Conservation (phyloP, 2,113 vertebrate genomes). For the Lampris incognitus region DNA sequence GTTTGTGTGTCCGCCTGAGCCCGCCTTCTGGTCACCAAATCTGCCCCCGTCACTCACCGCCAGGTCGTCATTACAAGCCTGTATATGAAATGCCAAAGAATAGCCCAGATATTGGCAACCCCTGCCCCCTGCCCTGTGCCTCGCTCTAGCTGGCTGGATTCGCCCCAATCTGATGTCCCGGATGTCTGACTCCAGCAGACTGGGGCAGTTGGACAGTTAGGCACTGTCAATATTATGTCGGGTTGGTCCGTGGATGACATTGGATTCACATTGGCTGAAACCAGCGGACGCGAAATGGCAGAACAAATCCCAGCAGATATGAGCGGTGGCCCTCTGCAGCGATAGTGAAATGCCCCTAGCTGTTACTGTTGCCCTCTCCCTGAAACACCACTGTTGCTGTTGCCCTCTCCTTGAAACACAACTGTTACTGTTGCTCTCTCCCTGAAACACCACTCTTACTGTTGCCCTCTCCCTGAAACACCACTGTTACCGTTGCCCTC, state of each 20-base stretch:
- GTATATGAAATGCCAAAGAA: conserved; percentile 60
- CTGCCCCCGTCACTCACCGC: conserved; percentile 50
- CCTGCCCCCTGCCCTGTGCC: conserved; percentile 6
- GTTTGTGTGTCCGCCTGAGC: conserved; percentile 11
- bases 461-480: too few species aligned
- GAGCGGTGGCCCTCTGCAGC: too few species aligned
- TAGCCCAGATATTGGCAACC: conserved; percentile 55
- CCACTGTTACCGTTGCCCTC: too few species aligned
- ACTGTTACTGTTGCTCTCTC: too few species aligned
- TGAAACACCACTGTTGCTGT: too few species aligned
- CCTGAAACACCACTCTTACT: too few species aligned
- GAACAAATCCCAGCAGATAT: too few species aligned
- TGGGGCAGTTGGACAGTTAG: conserved; percentile 33
- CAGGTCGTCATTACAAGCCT: conserved; percentile 69
- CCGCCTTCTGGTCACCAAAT: conserved; percentile 53
- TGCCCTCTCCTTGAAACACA: too few species aligned
- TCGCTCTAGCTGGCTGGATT: conserved; percentile 50
- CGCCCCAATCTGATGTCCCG: conserved; percentile 53
- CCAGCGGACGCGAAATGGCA: conserved; percentile 6
- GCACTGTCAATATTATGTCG: conserved; percentile 63
- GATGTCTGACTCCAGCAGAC: conserved; percentile 43
- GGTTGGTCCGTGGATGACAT: conserved; percentile 13
- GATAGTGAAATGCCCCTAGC: too few species aligned
- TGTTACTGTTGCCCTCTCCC: too few species aligned
- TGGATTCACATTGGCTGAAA: conserved; percentile 50